A percentile compares a stretch with the other conserved stretches of the same genome.
Conservation (phyloP, 2,113 vertebrate species). For the Clarias magur region DNA sequence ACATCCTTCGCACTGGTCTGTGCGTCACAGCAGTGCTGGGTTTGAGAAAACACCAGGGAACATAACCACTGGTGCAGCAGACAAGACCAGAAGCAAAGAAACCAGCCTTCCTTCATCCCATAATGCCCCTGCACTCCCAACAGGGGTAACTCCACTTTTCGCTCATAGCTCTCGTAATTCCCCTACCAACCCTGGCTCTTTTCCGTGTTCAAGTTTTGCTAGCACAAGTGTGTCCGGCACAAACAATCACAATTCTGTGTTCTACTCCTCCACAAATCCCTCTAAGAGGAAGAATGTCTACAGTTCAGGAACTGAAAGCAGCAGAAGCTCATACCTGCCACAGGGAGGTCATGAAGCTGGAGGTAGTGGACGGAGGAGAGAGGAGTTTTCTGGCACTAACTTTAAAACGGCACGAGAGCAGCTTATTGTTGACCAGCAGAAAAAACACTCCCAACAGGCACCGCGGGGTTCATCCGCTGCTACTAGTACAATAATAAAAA, state of each 20-base stretch:
- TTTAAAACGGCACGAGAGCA: conserved; percentile 92
- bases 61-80: conserved; percentile 26
- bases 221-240: conserved; percentile 6
- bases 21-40: conserved; percentile 44
- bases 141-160: conserved; percentile 49
- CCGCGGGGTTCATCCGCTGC: conserved; percentile 61
- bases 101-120: background rate
- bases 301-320: conserved; percentile 59
- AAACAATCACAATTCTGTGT: conserved; percentile 60
- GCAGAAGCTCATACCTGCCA: conserved; percentile 49
- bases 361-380: conserved; percentile 54
- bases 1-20: conserved; percentile 46
- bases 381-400: conserved; percentile 61
- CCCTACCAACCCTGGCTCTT: conserved; percentile 11
- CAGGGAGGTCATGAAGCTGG: conserved; percentile 48
- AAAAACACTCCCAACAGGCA: conserved; percentile 74
- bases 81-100: conserved; percentile 48
- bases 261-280: conserved; percentile 62
- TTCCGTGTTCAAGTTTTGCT: conserved; percentile 37
- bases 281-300: conserved; percentile 70
- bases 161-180: conserved; percentile 47
- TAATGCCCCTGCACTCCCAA: conserved; percentile 47
- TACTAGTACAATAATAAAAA: conserved; percentile 74
- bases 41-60: conserved; percentile 22
- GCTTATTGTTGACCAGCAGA: conserved; percentile 84